phyloP scores from a whole-genome alignment of 2,113 vertebrate genomes.

The Microtus richardsoni region DNA sequence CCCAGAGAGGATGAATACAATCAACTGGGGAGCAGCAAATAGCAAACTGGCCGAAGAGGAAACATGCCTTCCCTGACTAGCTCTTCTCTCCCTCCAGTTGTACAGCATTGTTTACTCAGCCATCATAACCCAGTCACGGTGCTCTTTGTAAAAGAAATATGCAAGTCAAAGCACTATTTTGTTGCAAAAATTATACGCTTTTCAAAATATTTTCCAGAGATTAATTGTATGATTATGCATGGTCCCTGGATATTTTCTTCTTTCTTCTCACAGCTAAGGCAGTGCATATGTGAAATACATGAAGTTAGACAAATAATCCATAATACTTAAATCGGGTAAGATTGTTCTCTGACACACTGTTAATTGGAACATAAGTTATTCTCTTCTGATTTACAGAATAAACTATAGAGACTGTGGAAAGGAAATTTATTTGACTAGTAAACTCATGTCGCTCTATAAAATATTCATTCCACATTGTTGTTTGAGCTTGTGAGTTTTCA shows the following conservation, averaged over 20 bases:
- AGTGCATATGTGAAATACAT: slow-evolving; percentile 11
- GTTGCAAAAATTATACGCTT: background rate
- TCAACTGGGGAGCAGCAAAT: background rate
- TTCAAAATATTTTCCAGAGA: background rate
- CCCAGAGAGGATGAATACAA: background rate
- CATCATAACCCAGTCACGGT: background rate
- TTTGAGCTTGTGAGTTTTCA: slow-evolving; percentile 21
- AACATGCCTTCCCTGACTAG: no score
- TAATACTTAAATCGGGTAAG: slow-evolving; percentile 32
- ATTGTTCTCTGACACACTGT: slow-evolving; percentile 13
- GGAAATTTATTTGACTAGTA: slow-evolving; percentile 36
- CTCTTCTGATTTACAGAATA: slow-evolving; percentile 28
- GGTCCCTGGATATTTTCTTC: slow-evolving; percentile 35
- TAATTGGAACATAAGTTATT: slow-evolving; percentile 54
- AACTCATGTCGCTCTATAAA: slow-evolving; percentile 32
- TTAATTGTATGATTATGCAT: background rate
- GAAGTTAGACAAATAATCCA: slow-evolving; percentile 20
- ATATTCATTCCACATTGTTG: background rate
- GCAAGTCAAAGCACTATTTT: background rate
- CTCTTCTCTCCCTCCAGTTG: background rate
- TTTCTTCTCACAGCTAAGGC: slow-evolving; percentile 26
- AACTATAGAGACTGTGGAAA: background rate
- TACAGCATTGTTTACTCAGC: background rate
- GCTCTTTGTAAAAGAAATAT: background rate
- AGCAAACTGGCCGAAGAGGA: background rate